Percentiles rank a stretch among this genome's conserved stretches.
phyloP scores from a whole-genome alignment of 1,140 invertebrate species.

The Zeugodacus cucurbitae region DNA sequence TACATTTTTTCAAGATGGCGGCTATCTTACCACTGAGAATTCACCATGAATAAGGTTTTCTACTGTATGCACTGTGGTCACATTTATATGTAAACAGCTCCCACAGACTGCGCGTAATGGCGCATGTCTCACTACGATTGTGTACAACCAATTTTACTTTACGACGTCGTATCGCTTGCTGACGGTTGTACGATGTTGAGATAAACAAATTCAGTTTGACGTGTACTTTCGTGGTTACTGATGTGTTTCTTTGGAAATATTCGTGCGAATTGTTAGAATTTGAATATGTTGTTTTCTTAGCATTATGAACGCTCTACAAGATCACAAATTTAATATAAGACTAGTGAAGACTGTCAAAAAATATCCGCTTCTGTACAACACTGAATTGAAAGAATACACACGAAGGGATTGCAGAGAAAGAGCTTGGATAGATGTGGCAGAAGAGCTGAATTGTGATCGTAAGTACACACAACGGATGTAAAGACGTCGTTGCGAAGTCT shows the following conservation, averaged over 20 bases:
- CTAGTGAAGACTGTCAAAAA: background rate
- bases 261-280: background rate
- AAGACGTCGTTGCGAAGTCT: no score
- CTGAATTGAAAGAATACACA: background rate
- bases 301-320: background rate
- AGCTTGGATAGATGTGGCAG: background rate
- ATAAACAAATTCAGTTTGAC: background rate
- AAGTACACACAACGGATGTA: background rate
- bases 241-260: background rate
- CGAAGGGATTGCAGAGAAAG: background rate
- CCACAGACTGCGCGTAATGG: background rate
- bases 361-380: background rate
- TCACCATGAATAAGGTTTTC: no score
- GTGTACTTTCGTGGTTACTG: background rate
- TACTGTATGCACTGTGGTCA: no score
- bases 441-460: background rate
- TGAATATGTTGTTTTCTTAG: background rate
- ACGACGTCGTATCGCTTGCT: background rate
- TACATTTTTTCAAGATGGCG: no score
- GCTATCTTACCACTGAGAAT: no score
- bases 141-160: background rate
- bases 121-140: background rate
- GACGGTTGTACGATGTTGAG: background rate
- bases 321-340: constrained; percentile 2
- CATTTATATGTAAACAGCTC: no score